Evolutionary conservation across 2,888 invertebrate genomes (phyloP).

Genomic region (Amblyjoppa proteus): DNA sequence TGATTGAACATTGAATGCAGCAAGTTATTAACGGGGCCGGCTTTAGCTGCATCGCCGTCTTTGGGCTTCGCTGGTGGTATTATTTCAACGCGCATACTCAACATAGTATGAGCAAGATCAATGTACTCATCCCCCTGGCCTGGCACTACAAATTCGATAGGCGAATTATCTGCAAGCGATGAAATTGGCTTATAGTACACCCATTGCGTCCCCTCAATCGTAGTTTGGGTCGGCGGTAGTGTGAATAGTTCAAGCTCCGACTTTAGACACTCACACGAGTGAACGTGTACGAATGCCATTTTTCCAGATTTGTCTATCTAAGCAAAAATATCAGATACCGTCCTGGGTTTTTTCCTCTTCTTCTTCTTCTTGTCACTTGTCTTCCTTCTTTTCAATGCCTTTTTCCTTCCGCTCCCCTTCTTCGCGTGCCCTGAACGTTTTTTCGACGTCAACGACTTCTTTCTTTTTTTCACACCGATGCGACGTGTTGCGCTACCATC

Average conservation of each 20-base stretch:
- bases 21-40: too few relatives aligned
- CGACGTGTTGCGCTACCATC: background rate
- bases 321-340: background rate
- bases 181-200: too few relatives aligned
- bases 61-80: too few relatives aligned
- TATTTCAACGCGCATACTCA: too few relatives aligned
- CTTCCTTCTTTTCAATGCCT: constrained; percentile 4
- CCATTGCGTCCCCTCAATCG: background rate
- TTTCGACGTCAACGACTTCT: background rate
- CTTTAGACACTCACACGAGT: constrained; percentile 10
- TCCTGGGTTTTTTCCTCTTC: background rate
- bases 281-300: constrained; percentile 4
- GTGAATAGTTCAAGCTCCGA: constrained; percentile 17
- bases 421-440: background rate
- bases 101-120: too few relatives aligned
- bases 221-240: background rate
- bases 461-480: constrained; percentile 11
- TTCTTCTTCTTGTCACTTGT: background rate
- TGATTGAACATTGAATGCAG: too few relatives aligned
- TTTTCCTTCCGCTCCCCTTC: background rate
- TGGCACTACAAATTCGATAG: too few relatives aligned
- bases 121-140: too few relatives aligned
- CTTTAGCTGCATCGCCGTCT: too few relatives aligned
- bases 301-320: background rate
- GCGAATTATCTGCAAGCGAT: too few relatives aligned